These are phyloP conservation scores for Formica exsecta DNA, from an alignment of 1,140 invertebrate species.

Conservation along the genomic window DNA sequence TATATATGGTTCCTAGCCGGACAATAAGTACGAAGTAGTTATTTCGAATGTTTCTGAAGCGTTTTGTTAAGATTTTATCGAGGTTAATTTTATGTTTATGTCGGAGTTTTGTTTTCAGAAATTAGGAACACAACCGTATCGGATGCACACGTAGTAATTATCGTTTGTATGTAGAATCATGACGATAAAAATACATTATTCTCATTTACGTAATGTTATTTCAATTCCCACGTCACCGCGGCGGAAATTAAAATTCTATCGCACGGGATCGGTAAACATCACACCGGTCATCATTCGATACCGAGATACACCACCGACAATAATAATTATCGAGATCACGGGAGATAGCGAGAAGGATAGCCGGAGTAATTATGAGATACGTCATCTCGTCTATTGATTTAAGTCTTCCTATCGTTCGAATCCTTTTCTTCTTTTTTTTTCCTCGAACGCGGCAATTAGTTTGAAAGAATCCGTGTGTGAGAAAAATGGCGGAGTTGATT, in stretches of 20 bases:
- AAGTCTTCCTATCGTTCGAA: slow-evolving; percentile 4
- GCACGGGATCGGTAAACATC: slow-evolving; percentile 53
- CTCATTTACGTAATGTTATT: slow-evolving; percentile 53
- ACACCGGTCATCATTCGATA: slow-evolving; percentile 48
- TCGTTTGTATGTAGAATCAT: background rate
- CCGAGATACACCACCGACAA: slow-evolving; percentile 38
- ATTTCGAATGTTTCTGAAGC: slow-evolving; percentile 30
- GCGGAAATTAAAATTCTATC: slow-evolving; percentile 57
- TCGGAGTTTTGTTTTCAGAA: slow-evolving; percentile 36
- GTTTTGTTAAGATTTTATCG: slow-evolving; percentile 36
- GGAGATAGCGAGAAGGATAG: slow-evolving; percentile 42
- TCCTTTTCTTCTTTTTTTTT: background rate
- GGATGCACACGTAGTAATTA: background rate
- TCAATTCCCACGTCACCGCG: slow-evolving; percentile 56
- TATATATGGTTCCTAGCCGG: background rate
- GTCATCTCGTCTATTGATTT: slow-evolving; percentile 52
- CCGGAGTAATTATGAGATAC: slow-evolving; percentile 36
- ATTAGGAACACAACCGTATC: background rate
- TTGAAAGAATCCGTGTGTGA: slow-evolving; percentile 25
- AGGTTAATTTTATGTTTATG: background rate
- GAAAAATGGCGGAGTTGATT: slow-evolving; percentile 54
- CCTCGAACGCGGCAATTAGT: slow-evolving; percentile 43
- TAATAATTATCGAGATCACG: slow-evolving; percentile 55
- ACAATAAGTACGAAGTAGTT: background rate
- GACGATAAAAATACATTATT: slow-evolving; percentile 37